Conservation (phyloP, 2,797 vertebrate genomes). For the Acipenser transmontanus region DNA sequence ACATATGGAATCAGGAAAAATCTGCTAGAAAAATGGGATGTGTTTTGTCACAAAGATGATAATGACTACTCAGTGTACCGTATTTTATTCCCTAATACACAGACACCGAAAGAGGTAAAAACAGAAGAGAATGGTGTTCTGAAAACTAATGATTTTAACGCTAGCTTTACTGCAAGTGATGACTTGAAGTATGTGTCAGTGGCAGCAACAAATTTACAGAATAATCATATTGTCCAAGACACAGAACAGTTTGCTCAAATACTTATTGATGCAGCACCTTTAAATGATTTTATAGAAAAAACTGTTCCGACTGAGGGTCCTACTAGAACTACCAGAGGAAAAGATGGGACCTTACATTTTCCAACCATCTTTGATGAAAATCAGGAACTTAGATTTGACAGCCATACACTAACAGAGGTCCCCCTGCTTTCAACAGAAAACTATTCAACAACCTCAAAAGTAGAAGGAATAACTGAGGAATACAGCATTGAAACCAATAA, state of each 20-base stretch:
- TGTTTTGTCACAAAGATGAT: constrained; percentile 28
- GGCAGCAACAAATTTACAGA: background rate
- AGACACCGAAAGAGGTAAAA: too few relatives aligned
- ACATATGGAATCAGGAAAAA: constrained; percentile 30
- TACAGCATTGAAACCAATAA: background rate
- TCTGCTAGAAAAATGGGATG: constrained; percentile 30
- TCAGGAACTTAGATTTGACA: background rate
- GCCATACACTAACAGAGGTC: background rate
- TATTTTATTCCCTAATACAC: too few relatives aligned
- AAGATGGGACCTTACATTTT: constrained; percentile 1
- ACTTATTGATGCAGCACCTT: background rate
- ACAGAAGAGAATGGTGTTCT: too few relatives aligned
- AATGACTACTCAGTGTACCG: constrained; percentile 13
- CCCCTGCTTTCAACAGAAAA: background rate
- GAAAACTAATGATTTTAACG: background rate
- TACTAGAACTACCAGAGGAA: constrained; percentile 8
- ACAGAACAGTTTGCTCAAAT: background rate
- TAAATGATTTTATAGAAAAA: background rate
- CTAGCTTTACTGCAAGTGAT: too few relatives aligned
- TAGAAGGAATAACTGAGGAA: background rate
- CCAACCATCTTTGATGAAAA: background rate
- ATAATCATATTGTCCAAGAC: background rate
- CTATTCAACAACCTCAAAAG: background rate
- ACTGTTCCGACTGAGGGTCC: constrained; percentile 2
- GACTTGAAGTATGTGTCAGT: background rate